Evolutionary conservation across 2,888 invertebrate species (phyloP).

Genomic region (Frankliniella intonsa): DNA sequence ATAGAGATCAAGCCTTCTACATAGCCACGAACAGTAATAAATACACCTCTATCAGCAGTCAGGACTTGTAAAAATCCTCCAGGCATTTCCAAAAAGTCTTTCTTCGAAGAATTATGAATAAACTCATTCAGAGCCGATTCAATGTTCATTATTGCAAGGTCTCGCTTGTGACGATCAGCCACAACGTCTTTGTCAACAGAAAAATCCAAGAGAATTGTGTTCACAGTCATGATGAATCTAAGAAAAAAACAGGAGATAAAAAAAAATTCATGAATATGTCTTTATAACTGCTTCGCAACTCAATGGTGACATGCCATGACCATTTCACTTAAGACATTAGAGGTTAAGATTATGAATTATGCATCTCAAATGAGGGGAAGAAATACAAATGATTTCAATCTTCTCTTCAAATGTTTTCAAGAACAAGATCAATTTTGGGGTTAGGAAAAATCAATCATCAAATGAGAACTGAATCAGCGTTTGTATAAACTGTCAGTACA

Average conservation of each 20-base stretch:
- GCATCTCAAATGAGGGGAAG: not conserved
- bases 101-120: slow-evolving; percentile 64
- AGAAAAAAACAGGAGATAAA: not conserved
- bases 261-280: not conserved
- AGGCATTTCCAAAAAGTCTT: slow-evolving; percentile 60
- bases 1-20: slow-evolving; percentile 71
- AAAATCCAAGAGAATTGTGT: slow-evolving; percentile 75
- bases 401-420: too few relatives aligned
- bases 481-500: not conserved
- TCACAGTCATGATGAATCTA: slow-evolving; percentile 63
- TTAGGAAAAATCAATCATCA: not conserved
- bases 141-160: slow-evolving; percentile 61
- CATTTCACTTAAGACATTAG: not conserved
- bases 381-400: too few relatives aligned
- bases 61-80: slow-evolving; percentile 67
- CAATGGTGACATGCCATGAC: not conserved
- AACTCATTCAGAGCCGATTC: slow-evolving; percentile 67
- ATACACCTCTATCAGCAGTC: slow-evolving; percentile 64
- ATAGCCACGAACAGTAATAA: slow-evolving; percentile 68
- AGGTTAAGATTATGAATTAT: not conserved
- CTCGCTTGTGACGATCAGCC: slow-evolving; percentile 61
- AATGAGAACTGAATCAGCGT: not conserved
- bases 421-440: not conserved
- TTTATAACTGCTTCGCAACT: not conserved
- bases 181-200: slow-evolving; percentile 65